Evolutionary conservation across 2,888 invertebrate species (phyloP), one percentile per base, ranked within the genome.

Genomic region (Lycophotia porphyrea): DNA sequence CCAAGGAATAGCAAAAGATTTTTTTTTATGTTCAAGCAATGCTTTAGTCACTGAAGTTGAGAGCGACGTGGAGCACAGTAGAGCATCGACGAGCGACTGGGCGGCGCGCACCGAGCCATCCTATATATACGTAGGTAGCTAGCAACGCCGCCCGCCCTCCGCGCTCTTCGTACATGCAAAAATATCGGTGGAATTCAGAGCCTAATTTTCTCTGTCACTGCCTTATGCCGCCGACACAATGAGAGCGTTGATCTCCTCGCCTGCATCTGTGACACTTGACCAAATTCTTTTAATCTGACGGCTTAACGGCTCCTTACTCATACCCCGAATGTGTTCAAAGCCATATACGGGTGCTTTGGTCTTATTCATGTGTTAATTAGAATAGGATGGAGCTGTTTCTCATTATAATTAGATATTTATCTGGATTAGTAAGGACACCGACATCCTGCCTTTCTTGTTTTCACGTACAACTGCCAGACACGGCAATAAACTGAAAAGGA

Each of bases 121-220:
- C 92, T 94, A 94, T 96, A 95, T 96, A 96, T 96, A 96, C 91
- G 90, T 84, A 79, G 87, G 87, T 90, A 90, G 89, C 87, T 89
- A 85, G 89, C 81, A 85, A 90, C 87, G 88, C 88, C 94, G 94
- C 94, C 95, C 95, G 95, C 93, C 93, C 94, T 93, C 91, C 92
- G 90, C 90, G 82, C 89, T 86, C 89, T 93, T 93, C 92, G 89
- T 92, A 93, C 90, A 94, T 94, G 95, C 95, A 94, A 95, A 96
- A 96, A 96, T 95, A 96, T 93, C 93, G 88, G 91, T 91, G 95
- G 96, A 96, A 96, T 96, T 92, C 91, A 91, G 92, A 93, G 94
- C 95, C 94, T 93, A 95, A 96, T 96, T 96, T 93, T 92, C 90
- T 90, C 95, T 96, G 95, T 95, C 95, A 94, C 94, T 94, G 94